These are phyloP conservation scores for Coranthus polyacanthus DNA, from an alignment of 2,797 vertebrate genomes.

Conservation along the genomic window DNA sequence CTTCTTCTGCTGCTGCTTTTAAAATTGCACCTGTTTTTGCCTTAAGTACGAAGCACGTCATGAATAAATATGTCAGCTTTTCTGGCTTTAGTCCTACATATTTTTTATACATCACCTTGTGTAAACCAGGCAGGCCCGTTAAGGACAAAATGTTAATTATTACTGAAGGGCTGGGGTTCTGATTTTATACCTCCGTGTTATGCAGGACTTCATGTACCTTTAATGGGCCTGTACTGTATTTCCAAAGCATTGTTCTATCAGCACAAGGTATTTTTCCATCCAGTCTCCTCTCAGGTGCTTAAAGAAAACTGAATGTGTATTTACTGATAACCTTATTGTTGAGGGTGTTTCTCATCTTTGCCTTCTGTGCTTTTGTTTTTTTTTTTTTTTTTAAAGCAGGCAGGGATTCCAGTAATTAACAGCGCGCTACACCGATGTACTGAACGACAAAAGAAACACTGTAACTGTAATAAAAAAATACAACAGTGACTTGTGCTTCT, in stretches of 20 bases:
- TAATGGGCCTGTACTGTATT: neutral
- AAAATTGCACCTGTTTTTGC: constrained; percentile 23
- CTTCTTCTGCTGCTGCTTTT: neutral
- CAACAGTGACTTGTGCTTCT: too few relatives aligned
- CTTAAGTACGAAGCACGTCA: constrained; percentile 6
- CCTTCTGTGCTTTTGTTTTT: too few relatives aligned
- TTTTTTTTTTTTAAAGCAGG: too few relatives aligned
- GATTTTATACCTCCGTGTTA: constrained; percentile 2
- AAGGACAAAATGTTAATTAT: constrained; percentile 1
- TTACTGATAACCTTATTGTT: constrained; percentile 1
- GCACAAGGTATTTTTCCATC: constrained; percentile 17
- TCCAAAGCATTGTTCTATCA: constrained; percentile 22
- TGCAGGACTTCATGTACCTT: constrained; percentile 10
- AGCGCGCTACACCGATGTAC: too few relatives aligned
- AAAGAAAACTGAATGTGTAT: constrained; percentile 8
- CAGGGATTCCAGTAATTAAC: too few relatives aligned
- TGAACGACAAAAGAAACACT: too few relatives aligned
- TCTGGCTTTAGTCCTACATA: constrained; percentile 8
- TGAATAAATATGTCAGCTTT: constrained; percentile 5
- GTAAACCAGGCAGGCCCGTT: constrained; percentile 18
- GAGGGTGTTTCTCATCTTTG: neutral
- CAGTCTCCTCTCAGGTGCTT: constrained; percentile 38
- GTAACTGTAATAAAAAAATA: too few relatives aligned
- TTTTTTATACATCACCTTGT: constrained; percentile 29
- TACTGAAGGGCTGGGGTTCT: constrained; percentile 1